Evolutionary conservation across 2,888 invertebrate genomes (phyloP), one percentile per base, ranked within the genome.

Genomic region (Harpalus rufipes): DNA sequence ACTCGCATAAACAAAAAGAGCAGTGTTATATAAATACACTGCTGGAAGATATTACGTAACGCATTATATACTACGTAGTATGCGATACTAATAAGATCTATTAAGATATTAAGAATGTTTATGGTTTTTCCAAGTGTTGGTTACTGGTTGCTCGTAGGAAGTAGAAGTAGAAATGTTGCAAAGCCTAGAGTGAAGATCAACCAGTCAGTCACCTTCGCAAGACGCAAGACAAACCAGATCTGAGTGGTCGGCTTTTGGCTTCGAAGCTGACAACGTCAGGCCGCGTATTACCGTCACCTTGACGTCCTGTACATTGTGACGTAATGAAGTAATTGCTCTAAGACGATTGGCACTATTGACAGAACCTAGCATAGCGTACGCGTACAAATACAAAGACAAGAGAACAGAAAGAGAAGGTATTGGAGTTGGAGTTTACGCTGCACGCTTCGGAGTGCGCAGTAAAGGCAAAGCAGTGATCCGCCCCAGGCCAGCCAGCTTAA

Each of bases 401-500:
- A 74, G 44, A 74, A 44, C 10, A 10, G 41, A 44, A 12, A 44
- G 68, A 68, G 25, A 68, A 32, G 59, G 18, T 16, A 61, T 61
- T 18, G 14, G 16, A 16, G 14, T 61, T 18, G 14, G 16, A 16
- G 14, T 14, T 4, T 61, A 61, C 14, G 59, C 44, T 51, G 12
- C 63, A 63, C 63, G 41, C 72, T 39, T 18, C 51, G 12, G 18
- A 51, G 18, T 25, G 32, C 59, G 32, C 78, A 32, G 78, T 78
- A 58, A 86, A 63, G 89, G 61, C 59, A 58, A 85, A 63, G 89
- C 90, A 89, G 88, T 51, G 86, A 87, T 89, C 90, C 89, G 88
- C 88, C 88, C 89, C 88, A 89, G 90, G 89, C 89, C 90, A 89
- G 88, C 88, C 90, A 87, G 76, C 32, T 81, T 86, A 91, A 91